Evolutionary conservation across 2,797 vertebrate genomes (phyloP).

Genomic region (Sebastes ruberrimus): DNA sequence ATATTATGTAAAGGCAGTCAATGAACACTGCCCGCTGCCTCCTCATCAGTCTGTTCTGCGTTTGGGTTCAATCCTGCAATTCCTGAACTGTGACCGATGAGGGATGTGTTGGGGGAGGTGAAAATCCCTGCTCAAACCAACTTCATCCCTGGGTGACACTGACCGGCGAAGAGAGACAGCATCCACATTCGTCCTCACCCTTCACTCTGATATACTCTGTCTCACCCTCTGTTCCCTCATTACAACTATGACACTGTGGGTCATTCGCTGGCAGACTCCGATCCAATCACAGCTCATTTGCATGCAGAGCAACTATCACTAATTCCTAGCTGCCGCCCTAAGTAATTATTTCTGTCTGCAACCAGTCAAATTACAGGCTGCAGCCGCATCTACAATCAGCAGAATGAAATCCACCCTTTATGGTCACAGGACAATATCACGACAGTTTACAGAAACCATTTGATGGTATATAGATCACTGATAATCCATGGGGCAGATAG

Average conservation of each 20-base stretch:
- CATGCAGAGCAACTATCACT: conserved; percentile 13
- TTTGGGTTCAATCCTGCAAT: no score
- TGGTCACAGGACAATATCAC: not conserved
- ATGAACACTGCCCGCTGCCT: no score
- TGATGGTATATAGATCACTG: not conserved
- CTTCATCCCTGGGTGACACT: conserved; percentile 40
- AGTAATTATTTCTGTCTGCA: conserved; percentile 40
- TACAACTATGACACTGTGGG: conserved; percentile 6
- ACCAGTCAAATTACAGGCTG: conserved; percentile 48
- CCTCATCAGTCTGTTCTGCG: no score
- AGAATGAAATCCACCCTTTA: not conserved
- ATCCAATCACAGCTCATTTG: conserved; percentile 47
- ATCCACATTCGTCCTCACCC: not conserved
- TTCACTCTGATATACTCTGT: not conserved
- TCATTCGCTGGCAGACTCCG: conserved; percentile 9
- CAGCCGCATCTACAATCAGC: conserved; percentile 25
- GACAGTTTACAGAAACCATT: not conserved
- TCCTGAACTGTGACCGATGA: not conserved
- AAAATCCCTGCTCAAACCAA: conserved; percentile 42
- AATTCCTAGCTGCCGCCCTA: conserved; percentile 17
- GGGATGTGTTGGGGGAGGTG: conserved; percentile 12
- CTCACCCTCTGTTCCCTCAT: conserved; percentile 7
- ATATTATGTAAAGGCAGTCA: no score
- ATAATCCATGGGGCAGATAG: not conserved
- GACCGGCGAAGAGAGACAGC: not conserved